These are phyloP conservation scores for Zoanthus sansibaricus DNA, from an alignment of 92 coral and sea anemone species.

Conservation along the genomic window DNA sequence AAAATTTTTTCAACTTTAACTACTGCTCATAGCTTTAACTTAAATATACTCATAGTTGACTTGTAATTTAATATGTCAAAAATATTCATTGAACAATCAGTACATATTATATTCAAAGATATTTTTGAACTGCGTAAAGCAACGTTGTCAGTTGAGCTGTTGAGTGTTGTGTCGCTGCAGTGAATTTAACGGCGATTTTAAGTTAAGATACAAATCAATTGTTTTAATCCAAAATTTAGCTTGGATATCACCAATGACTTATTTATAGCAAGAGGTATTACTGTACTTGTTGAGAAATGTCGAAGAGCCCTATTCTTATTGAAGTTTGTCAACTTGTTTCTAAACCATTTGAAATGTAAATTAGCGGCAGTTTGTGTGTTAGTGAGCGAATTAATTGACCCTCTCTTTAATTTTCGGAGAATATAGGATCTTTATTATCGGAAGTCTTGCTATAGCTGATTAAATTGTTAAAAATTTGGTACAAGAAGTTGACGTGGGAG, in stretches of 20 bases:
- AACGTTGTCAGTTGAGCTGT: conserved; percentile 70
- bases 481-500: conserved; percentile 47
- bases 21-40: conserved; percentile 56
- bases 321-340: conserved; percentile 66
- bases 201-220: conserved; percentile 8
- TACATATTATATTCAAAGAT: conserved; percentile 34
- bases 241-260: conserved; percentile 48
- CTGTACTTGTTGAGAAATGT: conserved; percentile 49
- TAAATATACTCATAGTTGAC: conserved; percentile 57
- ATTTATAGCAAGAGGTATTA: conserved; percentile 55
- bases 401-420: conserved; percentile 67
- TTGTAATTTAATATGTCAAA: conserved; percentile 57
- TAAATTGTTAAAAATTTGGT: conserved; percentile 45
- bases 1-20: conserved; percentile 38
- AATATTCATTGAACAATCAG: conserved; percentile 58
- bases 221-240: conserved; percentile 45
- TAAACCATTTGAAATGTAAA: conserved; percentile 64
- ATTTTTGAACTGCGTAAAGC: conserved; percentile 40
- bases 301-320: conserved; percentile 62
- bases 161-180: conserved; percentile 36
- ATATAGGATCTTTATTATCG: conserved; percentile 53
- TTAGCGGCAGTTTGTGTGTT: conserved; percentile 53
- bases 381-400: conserved; percentile 64
- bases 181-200: background rate
- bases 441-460: conserved; percentile 54